A percentile compares a stretch with the other conserved stretches of the same genome.
These are phyloP conservation scores for Channa maculata DNA, from an alignment of 2,113 vertebrate species.

Conservation along the genomic window DNA sequence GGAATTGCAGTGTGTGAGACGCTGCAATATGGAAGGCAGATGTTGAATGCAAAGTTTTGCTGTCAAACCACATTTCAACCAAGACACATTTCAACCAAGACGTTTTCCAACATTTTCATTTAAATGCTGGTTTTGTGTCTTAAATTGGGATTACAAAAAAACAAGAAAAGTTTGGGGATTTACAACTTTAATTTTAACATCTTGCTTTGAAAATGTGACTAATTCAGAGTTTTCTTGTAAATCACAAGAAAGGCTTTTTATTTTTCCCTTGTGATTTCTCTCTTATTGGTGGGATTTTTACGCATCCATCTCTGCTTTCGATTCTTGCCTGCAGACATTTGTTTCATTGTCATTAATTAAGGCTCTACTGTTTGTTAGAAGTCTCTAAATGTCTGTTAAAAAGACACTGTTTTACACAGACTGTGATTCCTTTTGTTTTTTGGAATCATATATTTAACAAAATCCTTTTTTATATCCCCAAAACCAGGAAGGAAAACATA, in stretches of 20 bases:
- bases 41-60: conserved; percentile 6
- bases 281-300: background rate
- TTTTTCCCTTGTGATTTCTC: background rate
- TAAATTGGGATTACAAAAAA: too few relatives aligned
- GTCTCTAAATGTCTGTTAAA: background rate
- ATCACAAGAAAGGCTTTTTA: background rate
- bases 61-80: too few relatives aligned
- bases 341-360: conserved; percentile 1
- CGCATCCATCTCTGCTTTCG: conserved; percentile 17
- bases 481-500: background rate
- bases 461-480: background rate
- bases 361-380: conserved; percentile 2
- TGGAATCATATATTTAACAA: background rate
- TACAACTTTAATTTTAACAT: conserved; percentile 17
- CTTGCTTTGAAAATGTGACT: background rate
- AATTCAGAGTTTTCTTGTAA: background rate
- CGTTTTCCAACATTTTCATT: too few relatives aligned
- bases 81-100: too few relatives aligned
- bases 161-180: background rate
- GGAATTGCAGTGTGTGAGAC: background rate
- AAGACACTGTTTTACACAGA: background rate
- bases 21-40: conserved; percentile 30
- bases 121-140: too few relatives aligned
- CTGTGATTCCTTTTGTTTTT: too few relatives aligned
- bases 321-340: background rate